Conservation (phyloP, 1,140 invertebrate genomes). For the Drosophila lacertosa region DNA sequence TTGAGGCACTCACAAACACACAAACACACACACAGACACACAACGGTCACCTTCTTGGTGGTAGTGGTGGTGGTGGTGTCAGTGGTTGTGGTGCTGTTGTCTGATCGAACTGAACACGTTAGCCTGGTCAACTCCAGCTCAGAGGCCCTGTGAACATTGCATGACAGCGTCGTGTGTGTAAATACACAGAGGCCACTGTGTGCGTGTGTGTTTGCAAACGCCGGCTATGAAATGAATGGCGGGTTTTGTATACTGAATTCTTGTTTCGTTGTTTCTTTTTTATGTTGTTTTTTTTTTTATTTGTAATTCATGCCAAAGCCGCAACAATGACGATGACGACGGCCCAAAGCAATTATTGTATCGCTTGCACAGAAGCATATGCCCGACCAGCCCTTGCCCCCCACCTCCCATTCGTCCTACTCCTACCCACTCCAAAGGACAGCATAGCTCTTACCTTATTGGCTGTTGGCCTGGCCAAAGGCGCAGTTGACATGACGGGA, state of each 20-base stretch:
- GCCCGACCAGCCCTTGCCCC: slow-evolving; percentile 7
- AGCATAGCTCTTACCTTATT: slow-evolving; percentile 3
- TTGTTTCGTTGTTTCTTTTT: slow-evolving; percentile 54
- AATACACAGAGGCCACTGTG: slow-evolving; percentile 3
- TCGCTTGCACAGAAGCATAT: slow-evolving; percentile 53
- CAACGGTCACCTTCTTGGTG: slow-evolving; percentile 20
- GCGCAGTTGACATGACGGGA: not conserved
- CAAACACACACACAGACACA: slow-evolving; percentile 46
- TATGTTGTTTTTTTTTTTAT: slow-evolving; percentile 41
- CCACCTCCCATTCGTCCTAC: no score
- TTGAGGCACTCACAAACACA: slow-evolving; percentile 72
- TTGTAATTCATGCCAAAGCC: slow-evolving; percentile 67
- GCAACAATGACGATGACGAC: slow-evolving; percentile 70
- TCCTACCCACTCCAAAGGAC: not conserved
- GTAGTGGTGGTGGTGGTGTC: slow-evolving; percentile 15
- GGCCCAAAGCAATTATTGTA: slow-evolving; percentile 82
- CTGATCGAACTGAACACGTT: slow-evolving; percentile 80
- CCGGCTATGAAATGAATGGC: slow-evolving; percentile 61
- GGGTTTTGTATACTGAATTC: slow-evolving; percentile 65
- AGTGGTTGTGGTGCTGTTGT: slow-evolving; percentile 47
- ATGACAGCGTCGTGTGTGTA: slow-evolving; percentile 48
- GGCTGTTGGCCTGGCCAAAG: slow-evolving; percentile 1
- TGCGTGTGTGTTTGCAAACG: slow-evolving; percentile 47
- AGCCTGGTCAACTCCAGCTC: slow-evolving; percentile 46
- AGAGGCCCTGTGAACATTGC: slow-evolving; percentile 61